Evolutionary conservation across 1,140 invertebrate genomes (phyloP), one percentile per base, ranked within the genome.

Genomic region (Dinoponera quadriceps): DNA sequence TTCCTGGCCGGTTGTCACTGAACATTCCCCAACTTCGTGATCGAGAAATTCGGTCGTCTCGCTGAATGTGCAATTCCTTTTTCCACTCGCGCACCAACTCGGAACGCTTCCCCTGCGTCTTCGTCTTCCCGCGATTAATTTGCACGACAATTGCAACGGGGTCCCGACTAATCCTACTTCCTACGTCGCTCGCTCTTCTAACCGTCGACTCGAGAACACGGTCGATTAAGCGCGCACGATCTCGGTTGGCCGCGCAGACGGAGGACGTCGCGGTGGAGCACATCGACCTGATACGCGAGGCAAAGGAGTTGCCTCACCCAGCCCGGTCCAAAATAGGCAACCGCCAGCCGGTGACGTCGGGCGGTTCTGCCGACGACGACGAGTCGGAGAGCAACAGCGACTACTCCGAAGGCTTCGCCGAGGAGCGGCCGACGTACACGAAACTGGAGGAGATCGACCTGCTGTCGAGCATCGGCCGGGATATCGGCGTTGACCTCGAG

Each of bases 371-470:
- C 59, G 86, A 89, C 81, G 81, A 88, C 82, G 84, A 88, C 83
- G 72, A 86, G 33, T 77, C 85, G 57, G 89, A 90, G 59, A 90
- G 86, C 54, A 90, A 89, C 65, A 90, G 89, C 16, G 91, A 93
- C 33, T 80, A 80, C 22, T 90, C 90, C 14, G 92, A 94, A 16
- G 74, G 83, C 25, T 91, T 82, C 29, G 89, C 88, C 3, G 88
- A 90, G 22, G 91, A 92, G 33, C 88, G 90, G 18, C 80, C 90
- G 3, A 87, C 91, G 0, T 93, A 92, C 38, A 91, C 90, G 14
- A 94, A 94, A 66, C 89, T 94, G 65, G 93, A 94, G 55, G 93
- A 94, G 69, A 94, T 94, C 60, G 94, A 94, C 83, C 82, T 94
- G 0, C 60, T 94, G 2, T 94, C 94, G 55, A 94, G 91, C 66